Evolutionary conservation across 1,140 invertebrate species (phyloP).

Genomic region (Stegodyphus dumicola): DNA sequence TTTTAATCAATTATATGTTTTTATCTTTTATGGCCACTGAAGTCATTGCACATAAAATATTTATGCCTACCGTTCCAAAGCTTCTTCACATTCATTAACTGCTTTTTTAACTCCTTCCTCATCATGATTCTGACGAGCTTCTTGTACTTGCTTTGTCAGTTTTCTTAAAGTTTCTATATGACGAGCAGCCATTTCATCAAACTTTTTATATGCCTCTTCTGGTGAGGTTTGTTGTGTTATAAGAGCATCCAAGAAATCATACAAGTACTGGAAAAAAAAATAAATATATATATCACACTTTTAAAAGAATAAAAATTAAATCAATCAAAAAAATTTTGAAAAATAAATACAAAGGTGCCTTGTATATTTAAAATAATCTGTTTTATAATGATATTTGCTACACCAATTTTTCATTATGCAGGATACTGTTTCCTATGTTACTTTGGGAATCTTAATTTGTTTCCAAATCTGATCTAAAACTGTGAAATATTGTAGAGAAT

Average conservation of each 20-base stretch:
- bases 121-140: slow-evolving; percentile 86
- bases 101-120: slow-evolving; percentile 89
- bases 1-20: no score
- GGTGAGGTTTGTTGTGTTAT: slow-evolving; percentile 98
- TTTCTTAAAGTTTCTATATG: slow-evolving; percentile 91
- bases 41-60: no score
- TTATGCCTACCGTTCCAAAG: slow-evolving; percentile 79
- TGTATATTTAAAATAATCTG: no score
- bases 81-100: slow-evolving; percentile 93
- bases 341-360: no score
- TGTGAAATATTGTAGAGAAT: no score
- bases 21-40: no score
- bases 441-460: no score
- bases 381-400: no score
- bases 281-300: background rate
- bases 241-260: slow-evolving; percentile 84
- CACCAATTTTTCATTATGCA: no score
- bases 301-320: background rate
- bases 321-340: no score
- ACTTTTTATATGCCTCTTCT: slow-evolving; percentile 96
- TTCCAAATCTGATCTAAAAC: no score
- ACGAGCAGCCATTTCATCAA: slow-evolving; percentile 93
- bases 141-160: slow-evolving; percentile 90
- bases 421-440: no score
- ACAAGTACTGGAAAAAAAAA: slow-evolving; percentile 74